These are phyloP conservation scores for Machimus rusticus DNA, from an alignment of 2,888 invertebrate species.

Conservation along the genomic window DNA sequence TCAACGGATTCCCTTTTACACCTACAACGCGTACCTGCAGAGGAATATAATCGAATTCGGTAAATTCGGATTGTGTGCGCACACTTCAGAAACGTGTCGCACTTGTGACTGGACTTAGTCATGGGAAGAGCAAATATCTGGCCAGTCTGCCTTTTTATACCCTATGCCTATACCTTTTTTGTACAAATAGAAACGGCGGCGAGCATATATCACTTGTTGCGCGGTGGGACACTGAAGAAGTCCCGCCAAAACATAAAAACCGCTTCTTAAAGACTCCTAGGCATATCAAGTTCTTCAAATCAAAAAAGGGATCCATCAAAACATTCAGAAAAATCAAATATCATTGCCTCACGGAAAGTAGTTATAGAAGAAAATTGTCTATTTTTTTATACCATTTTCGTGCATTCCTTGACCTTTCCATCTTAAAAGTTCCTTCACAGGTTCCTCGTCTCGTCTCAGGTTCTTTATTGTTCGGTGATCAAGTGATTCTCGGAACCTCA, in stretches of 20 bases:
- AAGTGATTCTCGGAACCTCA: conserved; percentile 6
- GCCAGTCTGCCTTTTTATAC: background rate
- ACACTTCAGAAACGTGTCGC: conserved; percentile 34
- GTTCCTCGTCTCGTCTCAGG: background rate
- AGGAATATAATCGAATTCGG: conserved; percentile 12
- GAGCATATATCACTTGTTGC: background rate
- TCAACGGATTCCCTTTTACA: conserved; percentile 20
- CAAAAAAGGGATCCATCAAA: background rate
- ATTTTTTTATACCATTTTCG: background rate
- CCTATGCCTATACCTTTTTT: background rate
- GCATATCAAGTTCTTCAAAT: background rate
- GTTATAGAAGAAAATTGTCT: background rate
- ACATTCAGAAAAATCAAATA: conserved; percentile 2
- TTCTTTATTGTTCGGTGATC: conserved; percentile 18
- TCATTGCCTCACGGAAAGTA: conserved; percentile 5
- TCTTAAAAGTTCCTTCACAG: background rate
- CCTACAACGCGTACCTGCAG: background rate
- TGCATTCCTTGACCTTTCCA: background rate
- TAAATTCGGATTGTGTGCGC: conserved; percentile 28
- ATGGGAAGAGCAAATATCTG: background rate
- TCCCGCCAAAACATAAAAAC: background rate
- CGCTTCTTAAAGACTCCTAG: background rate
- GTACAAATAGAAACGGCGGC: background rate
- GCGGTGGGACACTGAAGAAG: background rate
- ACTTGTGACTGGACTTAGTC: background rate